Conservation (phyloP, 30 jellyfish, hydroid and myxozoan genomes). For the Nemopilema nomurai region DNA sequence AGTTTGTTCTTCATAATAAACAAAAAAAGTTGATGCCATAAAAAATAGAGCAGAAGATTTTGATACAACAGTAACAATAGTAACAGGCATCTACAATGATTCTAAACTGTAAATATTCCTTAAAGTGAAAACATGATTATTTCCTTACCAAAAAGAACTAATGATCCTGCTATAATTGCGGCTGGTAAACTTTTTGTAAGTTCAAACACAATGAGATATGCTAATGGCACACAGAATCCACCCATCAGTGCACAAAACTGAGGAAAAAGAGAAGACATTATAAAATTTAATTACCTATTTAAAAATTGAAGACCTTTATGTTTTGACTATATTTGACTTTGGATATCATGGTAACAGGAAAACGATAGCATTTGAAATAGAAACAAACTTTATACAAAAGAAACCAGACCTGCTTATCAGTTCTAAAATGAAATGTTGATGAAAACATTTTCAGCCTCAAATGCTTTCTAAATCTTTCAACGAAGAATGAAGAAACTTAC, state of each 20-base stretch:
- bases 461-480: too few species aligned
- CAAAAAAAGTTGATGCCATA: not conserved
- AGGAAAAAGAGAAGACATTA: not conserved
- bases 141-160: slow-evolving; percentile 87
- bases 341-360: not conserved
- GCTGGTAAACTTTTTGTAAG: slow-evolving; percentile 94
- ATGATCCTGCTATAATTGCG: slow-evolving; percentile 78
- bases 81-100: too few species aligned
- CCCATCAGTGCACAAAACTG: slow-evolving; percentile 98
- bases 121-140: not conserved
- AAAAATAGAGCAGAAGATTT: too few species aligned
- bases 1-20: not conserved
- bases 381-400: not conserved
- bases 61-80: too few species aligned
- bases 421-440: too few species aligned
- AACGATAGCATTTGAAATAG: not conserved
- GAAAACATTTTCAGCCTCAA: too few species aligned
- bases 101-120: not conserved
- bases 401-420: too few species aligned
- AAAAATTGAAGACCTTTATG: not conserved
- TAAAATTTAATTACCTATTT: not conserved
- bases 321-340: too few species aligned
- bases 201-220: slow-evolving; percentile 89
- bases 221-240: slow-evolving; percentile 89
- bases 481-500: slow-evolving; percentile 77